Base-by-base conservation (phyloP, 2,888 invertebrate genomes). In the Zele albiditarsus region DNA sequence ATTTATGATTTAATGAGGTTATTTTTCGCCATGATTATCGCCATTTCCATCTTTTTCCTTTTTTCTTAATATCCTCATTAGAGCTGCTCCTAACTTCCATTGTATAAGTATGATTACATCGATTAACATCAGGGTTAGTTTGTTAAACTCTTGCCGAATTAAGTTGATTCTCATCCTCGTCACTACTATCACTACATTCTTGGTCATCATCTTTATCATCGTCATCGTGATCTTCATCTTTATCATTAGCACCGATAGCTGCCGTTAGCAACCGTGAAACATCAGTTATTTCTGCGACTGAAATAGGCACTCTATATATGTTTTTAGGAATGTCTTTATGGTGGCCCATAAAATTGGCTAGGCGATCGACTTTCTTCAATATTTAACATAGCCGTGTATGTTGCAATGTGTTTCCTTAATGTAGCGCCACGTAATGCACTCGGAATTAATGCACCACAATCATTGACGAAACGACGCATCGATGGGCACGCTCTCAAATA, bases 171-270 rank as follows among this genome's bases (percentile, higher is more conserved):
- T 33, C 33, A 33, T 33, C 6, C 6, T 33, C 33, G 8, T 33
- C 33, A 33, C 6, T 33, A 33, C 33, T 33, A 6, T 33, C 33
- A 33, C 33, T 33, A 33, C 33, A 33, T 33, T 33, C 6, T 33
- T 33, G 4, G 8, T 33, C 33, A 33, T 33, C 33, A 16, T 33
- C 62, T n/a, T 79, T 70, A 76, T 81, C 20, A 82, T 82, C 73
- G 75, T 82, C n/a, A n/a, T n/a, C n/a, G n/a, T n/a, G n/a, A n/a
- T n/a, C n/a, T n/a, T n/a, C n/a, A n/a, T n/a, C n/a, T n/a, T n/a
- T n/a, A n/a, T n/a, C n/a, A n/a, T n/a, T n/a, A n/a, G n/a, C 75
- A 81, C 82, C 80, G 75, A 83, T 80, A 80, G 81, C 31, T 28
- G n/a, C 69, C 23, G 68, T 60, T n/a, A 67, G 68, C 25, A 16